Evolutionary conservation across 1,140 invertebrate genomes (phyloP).

Genomic region (Copidosoma floridanum): DNA sequence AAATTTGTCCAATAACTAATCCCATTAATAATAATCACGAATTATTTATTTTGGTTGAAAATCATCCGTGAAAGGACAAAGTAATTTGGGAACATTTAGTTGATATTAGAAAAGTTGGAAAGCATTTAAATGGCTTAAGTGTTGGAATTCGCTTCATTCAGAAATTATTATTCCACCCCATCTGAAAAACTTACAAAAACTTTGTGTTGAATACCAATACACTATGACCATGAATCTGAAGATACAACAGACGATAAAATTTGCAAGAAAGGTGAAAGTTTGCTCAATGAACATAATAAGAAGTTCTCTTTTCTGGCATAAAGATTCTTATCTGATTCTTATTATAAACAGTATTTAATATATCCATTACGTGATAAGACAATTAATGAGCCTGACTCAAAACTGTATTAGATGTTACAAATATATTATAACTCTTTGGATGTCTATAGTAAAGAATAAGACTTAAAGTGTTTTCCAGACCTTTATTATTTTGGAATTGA

Average conservation of each 20-base stretch:
- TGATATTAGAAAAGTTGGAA: conserved; percentile 3
- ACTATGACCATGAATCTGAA: background rate
- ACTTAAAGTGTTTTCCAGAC: conserved; percentile 41
- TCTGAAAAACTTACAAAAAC: conserved; percentile 8
- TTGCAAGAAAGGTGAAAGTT: background rate
- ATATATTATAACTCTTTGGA: conserved; percentile 30
- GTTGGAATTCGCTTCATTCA: conserved; percentile 22
- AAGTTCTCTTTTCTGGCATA: background rate
- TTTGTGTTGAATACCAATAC: background rate
- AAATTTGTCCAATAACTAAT: background rate
- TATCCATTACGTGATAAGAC: background rate
- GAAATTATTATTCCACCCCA: conserved; percentile 29
- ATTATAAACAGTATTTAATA: background rate
- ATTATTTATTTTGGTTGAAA: conserved; percentile 36
- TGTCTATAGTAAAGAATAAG: conserved; percentile 28
- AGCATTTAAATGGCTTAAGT: background rate
- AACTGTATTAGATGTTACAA: conserved; percentile 40
- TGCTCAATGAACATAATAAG: background rate
- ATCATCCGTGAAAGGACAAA: background rate
- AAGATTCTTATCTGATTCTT: background rate
- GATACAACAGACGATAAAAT: no score
- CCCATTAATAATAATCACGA: conserved; percentile 32
- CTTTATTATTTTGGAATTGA: conserved; percentile 34
- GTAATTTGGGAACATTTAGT: background rate
- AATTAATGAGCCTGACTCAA: conserved; percentile 20